Base-by-base conservation (phyloP, 2,888 invertebrate genomes). In the Metellina segmentata region DNA sequence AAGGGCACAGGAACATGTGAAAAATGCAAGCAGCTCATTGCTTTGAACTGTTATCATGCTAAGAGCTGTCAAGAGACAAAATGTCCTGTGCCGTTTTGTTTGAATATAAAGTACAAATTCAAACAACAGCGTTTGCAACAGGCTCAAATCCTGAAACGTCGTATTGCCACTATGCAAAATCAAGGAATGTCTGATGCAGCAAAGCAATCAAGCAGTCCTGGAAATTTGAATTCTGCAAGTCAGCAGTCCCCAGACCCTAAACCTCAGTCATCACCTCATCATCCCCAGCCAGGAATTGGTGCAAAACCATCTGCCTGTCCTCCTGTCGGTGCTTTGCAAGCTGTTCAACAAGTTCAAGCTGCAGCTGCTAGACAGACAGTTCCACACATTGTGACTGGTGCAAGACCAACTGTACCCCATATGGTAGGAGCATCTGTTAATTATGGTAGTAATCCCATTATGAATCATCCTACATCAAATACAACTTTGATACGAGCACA, bases 31-130 rank as follows among this genome's bases (percentile, higher is more conserved):
- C 99, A 99, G 95, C 97, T 99, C 85, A 98, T 99, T 94, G 99
- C 99, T 72, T 96, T 99, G 93, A 99, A 99, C 95, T 99, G 99
- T 95, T 99, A 99, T 95, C 99, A 99, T 95, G 99, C 99, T 81
- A 99, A 99, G 95, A 98, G 99, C 96, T 99, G 99, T 96, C 92
- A 92, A 95, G 98, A 98, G 95, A 97, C 97, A 93, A 99, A 99
- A 95, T 99, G 99, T 96, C 97, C 98, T 92, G 99, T 99, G 95
- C 99, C 99, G 93, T 99, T 99, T 97, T 99, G 99, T 96, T 97
- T 97, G 94, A 99, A 98, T 95, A 99, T 99, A 95, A 99, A 99
- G 95, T 98, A 98, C 95, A 99, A 99, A 95, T 96, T 99, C 94
- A 98, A 98, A 94, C 99, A 99, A 95, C 99, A 99, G 95, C 99